Evolutionary conservation across 2,797 vertebrate species (phyloP), one percentile per base, ranked within the genome.

Genomic region (Molossus molossus): DNA sequence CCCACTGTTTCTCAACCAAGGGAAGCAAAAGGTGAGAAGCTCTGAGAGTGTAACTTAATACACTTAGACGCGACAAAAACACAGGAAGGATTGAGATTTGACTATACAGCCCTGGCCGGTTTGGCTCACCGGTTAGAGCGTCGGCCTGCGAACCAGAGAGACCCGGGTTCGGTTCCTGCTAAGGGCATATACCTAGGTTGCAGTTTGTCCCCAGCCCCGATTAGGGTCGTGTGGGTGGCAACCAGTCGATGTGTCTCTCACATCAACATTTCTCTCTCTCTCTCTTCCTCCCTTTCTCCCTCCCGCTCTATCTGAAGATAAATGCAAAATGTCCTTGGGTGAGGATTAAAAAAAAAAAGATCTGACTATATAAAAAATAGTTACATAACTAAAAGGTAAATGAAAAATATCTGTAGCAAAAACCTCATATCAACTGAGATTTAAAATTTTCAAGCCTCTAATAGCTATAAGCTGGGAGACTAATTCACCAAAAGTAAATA

Each of bases 321-420:
- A 33, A 33, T 33, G 33, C 33, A 33, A 33, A 33, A 33, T 33
- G 33, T 33, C 33, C 33, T 33, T 33, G 33, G 33, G 33, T 33
- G 33, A 33, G 33, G 33, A 33, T 33, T 33, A 33, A 33, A 33
- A 33, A 33, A 33, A 33, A 33, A 33, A 84, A 53, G 17, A 77
- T 33, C 13, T 84, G 27, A 77, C 64, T 27, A 3, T 3, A 29
- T 48, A 37, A 75, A 90, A 93, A 79, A 50, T 0, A 15, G 53
- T 60, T 67, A 73, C 23, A 84, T n/a, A 81, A 75, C 29, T 67
- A 79, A 87, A 90, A 65, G 25, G 55, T 53, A 90, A 65, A 76
- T 48, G 14, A 40, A 60, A 87, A 72, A 58, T 37, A 23, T 62
- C 45, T 76, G 45, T 40, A 75, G 55, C 33, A 83, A 81, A 87